A percentile compares a stretch with the other conserved stretches of the same genome.
Conservation (phyloP, 2,113 vertebrate genomes). For the Rafetus swinhoei region DNA sequence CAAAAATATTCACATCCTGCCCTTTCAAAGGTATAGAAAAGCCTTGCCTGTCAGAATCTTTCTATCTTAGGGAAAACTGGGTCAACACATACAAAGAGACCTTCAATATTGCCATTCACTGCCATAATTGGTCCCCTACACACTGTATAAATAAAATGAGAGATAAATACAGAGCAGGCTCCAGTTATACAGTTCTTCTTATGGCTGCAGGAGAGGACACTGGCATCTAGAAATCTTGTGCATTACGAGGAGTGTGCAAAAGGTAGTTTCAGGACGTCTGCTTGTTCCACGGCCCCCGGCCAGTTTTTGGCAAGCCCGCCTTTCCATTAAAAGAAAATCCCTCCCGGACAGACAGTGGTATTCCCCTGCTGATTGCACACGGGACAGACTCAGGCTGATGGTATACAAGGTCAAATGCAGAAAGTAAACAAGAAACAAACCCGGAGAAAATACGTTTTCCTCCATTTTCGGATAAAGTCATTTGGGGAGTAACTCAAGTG, state of each 20-base stretch:
- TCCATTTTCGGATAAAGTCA: background rate
- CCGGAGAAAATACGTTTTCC: background rate
- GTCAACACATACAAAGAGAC: slow-evolving; percentile 8
- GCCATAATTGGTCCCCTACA: background rate
- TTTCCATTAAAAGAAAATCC: background rate
- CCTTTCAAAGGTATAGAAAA: slow-evolving; percentile 9
- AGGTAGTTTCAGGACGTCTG: slow-evolving; percentile 13
- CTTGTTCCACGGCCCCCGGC: background rate
- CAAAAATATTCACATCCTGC: background rate
- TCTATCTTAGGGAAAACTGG: background rate
- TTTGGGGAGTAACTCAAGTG: background rate
- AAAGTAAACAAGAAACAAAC: background rate
- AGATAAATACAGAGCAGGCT: background rate
- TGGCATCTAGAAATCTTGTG: background rate
- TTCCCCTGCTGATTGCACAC: background rate
- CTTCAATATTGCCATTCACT: background rate
- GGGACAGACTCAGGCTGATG: slow-evolving; percentile 5
- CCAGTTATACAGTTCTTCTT: background rate
- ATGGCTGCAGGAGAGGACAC: background rate
- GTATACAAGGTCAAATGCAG: background rate
- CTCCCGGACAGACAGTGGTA: background rate
- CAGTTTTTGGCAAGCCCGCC: background rate
- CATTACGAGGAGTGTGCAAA: background rate
- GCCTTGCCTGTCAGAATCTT: background rate
- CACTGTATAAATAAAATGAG: slow-evolving; percentile 12